A percentile compares a stretch with the other conserved stretches of the same genome.
phyloP scores from a whole-genome alignment of 2,113 vertebrate genomes.

The Oreochromis niloticus region DNA sequence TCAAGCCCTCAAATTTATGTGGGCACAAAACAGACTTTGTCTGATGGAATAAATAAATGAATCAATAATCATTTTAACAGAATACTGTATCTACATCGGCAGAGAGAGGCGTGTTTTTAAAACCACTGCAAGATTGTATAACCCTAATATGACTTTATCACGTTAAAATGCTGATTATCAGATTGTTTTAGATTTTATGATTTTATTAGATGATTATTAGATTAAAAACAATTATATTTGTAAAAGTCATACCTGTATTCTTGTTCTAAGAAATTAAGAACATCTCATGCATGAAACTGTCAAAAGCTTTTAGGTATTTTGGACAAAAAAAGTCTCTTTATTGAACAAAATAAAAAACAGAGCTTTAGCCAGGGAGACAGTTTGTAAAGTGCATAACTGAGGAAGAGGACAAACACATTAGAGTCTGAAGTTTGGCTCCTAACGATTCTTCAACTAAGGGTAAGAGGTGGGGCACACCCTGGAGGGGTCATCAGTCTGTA shows the following conservation, averaged over 20 bases:
- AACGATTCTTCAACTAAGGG: background rate
- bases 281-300: background rate
- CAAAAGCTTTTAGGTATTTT: background rate
- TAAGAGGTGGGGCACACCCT: background rate
- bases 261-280: accelerated
- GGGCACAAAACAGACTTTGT: background rate
- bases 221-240: background rate
- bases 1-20: background rate
- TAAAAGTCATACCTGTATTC: background rate
- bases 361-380: background rate
- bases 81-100: accelerated
- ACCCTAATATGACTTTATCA: background rate
- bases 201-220: background rate
- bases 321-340: background rate
- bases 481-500: background rate
- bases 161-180: background rate
- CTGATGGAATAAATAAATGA: background rate
- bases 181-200: background rate
- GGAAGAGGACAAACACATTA: background rate
- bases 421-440: accelerated
- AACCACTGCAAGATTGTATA: accelerated
- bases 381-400: background rate
- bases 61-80: background rate
- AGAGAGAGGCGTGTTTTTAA: background rate
- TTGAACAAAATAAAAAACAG: background rate